Percentiles rank a stretch among this genome's conserved stretches.
These are phyloP conservation scores for Perodicticus potto DNA, from an alignment of 2,797 vertebrate genomes.

Conservation along the genomic window DNA sequence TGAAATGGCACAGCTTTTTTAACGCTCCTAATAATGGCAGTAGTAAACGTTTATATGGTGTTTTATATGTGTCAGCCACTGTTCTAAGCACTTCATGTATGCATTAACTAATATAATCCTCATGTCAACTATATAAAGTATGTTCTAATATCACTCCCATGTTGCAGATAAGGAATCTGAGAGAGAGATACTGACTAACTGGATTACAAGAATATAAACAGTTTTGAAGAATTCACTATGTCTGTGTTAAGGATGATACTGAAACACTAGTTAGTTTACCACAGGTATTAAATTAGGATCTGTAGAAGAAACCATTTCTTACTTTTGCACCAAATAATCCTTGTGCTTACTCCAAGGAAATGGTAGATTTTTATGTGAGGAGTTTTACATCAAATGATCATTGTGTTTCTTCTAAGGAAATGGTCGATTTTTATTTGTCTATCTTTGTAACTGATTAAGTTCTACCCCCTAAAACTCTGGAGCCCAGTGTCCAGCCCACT, in stretches of 20 bases:
- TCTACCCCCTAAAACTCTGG: not conserved
- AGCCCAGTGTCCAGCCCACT: not conserved
- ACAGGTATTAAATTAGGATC: not conserved
- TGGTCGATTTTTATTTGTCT: not conserved
- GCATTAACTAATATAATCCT: not conserved
- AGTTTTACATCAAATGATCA: not conserved
- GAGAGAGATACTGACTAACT: not conserved
- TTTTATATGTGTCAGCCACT: not conserved
- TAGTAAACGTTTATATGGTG: not conserved
- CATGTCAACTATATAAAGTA: not conserved
- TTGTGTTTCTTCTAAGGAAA: constrained; percentile 20
- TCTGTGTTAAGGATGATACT: not conserved
- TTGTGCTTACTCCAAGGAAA: constrained; percentile 13
- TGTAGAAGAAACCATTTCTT: constrained; percentile 4
- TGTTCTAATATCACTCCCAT: not conserved
- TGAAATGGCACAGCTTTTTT: not conserved
- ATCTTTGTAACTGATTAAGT: not conserved
- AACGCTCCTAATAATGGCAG: not conserved
- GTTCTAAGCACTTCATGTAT: not conserved
- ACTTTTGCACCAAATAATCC: constrained; percentile 24
- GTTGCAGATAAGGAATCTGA: not conserved
- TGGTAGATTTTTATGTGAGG: not conserved
- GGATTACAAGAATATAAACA: not conserved
- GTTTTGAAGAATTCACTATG: not conserved
- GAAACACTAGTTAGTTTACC: not conserved